Base-by-base conservation (phyloP, 1,140 invertebrate genomes). In the Drosophila busckii region DNA sequence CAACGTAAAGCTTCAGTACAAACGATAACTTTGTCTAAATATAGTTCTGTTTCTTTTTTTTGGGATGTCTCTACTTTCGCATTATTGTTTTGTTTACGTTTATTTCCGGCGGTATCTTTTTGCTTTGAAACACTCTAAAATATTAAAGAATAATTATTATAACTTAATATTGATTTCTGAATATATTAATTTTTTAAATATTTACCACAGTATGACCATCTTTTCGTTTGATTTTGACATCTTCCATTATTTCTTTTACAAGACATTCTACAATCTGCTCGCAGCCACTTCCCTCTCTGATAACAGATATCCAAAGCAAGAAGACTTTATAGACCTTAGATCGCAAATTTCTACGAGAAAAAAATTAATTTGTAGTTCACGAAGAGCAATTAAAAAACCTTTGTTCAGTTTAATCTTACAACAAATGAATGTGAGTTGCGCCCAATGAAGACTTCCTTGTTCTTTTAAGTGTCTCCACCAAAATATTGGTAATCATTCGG, bases 201-300 rank as follows among this genome's bases (percentile, higher is more conserved):
- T 1, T 58, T 46, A 69, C 66, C 40, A 16, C 1, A 8, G 26
- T n/a, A 17, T 13, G 50, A 15, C 29, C 22, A 40, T 49, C 12
- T 29, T 22, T 8, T 3, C 7, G 13, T 13, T 4, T 26, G 4
- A 32, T 31, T 6, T 5, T 15, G 10, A 70, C n/a, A 31, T 70
- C 67, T 7, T 35, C n/a, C 0, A 70, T 25, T 26, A 70, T 9
- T 48, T 53, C 37, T 17, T 53, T 53, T 9, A 70, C 26, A 23
- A 70, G 26, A 2, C 17, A 9, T 10, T 66, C 67, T 17, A 44
- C 29, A 17, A 70, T 44, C 17, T 60, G 34, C 29, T 59, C 67
- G 4, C 31, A 60, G 23, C 70, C 68, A 13, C 61, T 71, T 42
- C 67, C 67, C 31, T 70, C 67, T 13, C 16, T 34, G 5, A 70